Conservation (phyloP, 2,888 invertebrate species). For the Trichacis sp. region DNA sequence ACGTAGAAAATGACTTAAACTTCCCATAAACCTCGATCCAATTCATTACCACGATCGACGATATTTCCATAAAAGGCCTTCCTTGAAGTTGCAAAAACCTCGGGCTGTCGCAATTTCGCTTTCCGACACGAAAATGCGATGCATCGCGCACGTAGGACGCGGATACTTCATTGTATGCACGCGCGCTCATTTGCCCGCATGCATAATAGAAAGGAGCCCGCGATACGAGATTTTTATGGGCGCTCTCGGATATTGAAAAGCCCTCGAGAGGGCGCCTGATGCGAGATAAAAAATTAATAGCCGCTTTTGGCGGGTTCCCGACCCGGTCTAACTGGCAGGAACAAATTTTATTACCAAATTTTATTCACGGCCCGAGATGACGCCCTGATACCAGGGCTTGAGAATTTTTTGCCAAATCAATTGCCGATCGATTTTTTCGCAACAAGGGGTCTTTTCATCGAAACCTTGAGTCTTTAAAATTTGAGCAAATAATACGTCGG, state of each 20-base stretch:
- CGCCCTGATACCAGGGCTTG: slow-evolving; percentile 37
- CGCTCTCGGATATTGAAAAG: slow-evolving; percentile 56
- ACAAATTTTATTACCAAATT: slow-evolving; percentile 68
- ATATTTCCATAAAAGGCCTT: slow-evolving; percentile 5
- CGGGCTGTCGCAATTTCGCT: slow-evolving; percentile 29
- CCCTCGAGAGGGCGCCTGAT: slow-evolving; percentile 56
- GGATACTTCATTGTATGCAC: slow-evolving; percentile 19
- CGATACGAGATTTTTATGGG: slow-evolving; percentile 43
- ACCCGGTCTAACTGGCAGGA: slow-evolving; percentile 62
- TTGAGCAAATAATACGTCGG: no score
- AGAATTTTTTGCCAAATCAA: no score
- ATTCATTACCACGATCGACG: not conserved
- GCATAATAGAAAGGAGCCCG: slow-evolving; percentile 45
- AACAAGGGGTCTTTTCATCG: no score
- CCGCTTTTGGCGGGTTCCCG: slow-evolving; percentile 63
- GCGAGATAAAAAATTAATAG: slow-evolving; percentile 68
- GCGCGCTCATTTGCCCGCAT: slow-evolving; percentile 35
- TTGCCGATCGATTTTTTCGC: no score
- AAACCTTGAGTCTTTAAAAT: no score
- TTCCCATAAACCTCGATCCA: not conserved
- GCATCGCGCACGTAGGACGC: slow-evolving; percentile 30
- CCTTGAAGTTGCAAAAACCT: slow-evolving; percentile 23
- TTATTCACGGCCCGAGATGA: slow-evolving; percentile 59
- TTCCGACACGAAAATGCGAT: slow-evolving; percentile 28
- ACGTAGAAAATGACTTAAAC: no score